phyloP scores from a whole-genome alignment of 2,797 vertebrate genomes.

The Lates japonicus region DNA sequence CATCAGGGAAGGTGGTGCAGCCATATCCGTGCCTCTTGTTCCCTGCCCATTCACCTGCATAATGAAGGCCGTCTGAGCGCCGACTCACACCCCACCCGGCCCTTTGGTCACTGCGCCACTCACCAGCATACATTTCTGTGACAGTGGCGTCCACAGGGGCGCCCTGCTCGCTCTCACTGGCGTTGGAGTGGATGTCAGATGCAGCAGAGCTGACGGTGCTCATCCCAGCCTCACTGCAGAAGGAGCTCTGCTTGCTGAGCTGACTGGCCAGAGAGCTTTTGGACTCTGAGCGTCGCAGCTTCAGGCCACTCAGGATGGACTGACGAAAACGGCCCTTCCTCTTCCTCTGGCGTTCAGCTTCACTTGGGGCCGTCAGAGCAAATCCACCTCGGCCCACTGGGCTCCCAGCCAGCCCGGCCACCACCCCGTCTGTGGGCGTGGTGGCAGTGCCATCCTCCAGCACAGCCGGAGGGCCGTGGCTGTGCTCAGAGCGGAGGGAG shows the following conservation, averaged over 20 bases:
- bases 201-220: conserved; percentile 97
- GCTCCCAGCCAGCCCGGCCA: conserved; percentile 86
- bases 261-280: conserved; percentile 98
- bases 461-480: conserved; percentile 89
- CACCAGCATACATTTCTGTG: conserved; percentile 95
- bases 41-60: conserved; percentile 94
- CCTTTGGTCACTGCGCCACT: conserved; percentile 97
- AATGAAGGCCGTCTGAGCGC: conserved; percentile 95
- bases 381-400: conserved; percentile 96
- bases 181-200: conserved; percentile 96
- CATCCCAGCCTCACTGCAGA: conserved; percentile 98
- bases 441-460: conserved; percentile 85
- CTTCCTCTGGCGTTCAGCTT: conserved; percentile 93
- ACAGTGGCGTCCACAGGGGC: conserved; percentile 95
- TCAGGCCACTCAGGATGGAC: conserved; percentile 96
- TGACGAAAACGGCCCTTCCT: conserved; percentile 96
- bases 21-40: conserved; percentile 98
- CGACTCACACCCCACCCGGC: conserved; percentile 94
- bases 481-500: conserved; percentile 97
- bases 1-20: conserved; percentile 96
- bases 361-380: conserved; percentile 94
- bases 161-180: conserved; percentile 94
- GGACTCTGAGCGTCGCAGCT: conserved; percentile 96
- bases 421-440: conserved; percentile 78
- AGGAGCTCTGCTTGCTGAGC: conserved; percentile 99